Evolutionary conservation across 2,113 vertebrate species (phyloP), one percentile per base, ranked within the genome.

Genomic region (Amphiprion ocellaris): DNA sequence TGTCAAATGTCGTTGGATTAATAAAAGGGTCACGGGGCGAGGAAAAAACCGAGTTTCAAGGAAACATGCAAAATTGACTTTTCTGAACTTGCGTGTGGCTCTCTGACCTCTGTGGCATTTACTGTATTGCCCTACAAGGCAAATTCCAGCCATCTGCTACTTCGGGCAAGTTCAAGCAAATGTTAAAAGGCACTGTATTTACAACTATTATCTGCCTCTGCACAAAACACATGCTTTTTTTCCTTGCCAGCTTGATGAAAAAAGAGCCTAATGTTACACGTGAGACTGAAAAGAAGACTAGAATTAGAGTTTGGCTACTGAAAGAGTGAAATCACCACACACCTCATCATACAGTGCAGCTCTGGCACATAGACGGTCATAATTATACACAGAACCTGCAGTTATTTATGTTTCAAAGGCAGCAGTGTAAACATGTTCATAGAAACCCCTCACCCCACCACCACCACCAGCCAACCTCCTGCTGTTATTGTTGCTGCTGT

Each of bases 61-160:
- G 83, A 69, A 85, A 85, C 82, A 87, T 87, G 81, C 75, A 79
- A 80, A 80, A 73, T 61, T 79, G 81, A 87, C 83, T 86, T 87
- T 84, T 75, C 56, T 56, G 50, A 56, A 56, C 53, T 64, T 75
- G 60, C 39, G 30, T 56, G 77, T 10, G 53, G 19, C 44, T 55
- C 28, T 69, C 54, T 61, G 88, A 87, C 84, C 84, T 78, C 77
- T 1, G 37, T 90, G 88, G 60, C 84, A 88, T 90, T 91, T 79
- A 74, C 77, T 55, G 52, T 68, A 63, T 78, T 47, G 54, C 63
- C 84, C 82, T 87, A 64, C 67, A 64, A 83, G 84, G 79, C 90
- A 81, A 62, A 87, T 74, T 82, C 62, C 74, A 78, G 11, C 77
- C 84, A 81, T 72, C 67, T 77, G 82, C 37, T 62, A 28, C 70